phyloP scores from a whole-genome alignment of 2,888 invertebrate species.

The Tribolium freemani region DNA sequence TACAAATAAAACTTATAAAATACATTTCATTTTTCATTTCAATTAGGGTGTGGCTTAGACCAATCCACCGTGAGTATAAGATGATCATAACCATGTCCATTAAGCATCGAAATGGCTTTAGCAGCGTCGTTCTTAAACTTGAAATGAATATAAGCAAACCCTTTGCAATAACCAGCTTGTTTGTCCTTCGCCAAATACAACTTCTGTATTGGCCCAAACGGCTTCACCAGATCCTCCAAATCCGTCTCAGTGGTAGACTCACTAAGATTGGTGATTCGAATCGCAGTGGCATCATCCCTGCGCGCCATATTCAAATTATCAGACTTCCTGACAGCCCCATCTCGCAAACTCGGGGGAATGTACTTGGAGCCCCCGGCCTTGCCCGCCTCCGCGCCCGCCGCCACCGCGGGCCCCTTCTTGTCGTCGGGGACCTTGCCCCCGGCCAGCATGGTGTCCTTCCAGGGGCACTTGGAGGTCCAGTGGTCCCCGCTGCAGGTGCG shows the following conservation, averaged over 20 bases:
- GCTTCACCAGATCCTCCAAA: constrained; percentile 94
- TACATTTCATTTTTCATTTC: constrained; percentile 39
- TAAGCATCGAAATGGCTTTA: constrained; percentile 88
- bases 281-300: constrained; percentile 90
- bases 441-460: constrained; percentile 89
- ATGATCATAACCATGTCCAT: constrained; percentile 98
- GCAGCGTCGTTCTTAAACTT: constrained; percentile 92
- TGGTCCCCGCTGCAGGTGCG: constrained; percentile 95
- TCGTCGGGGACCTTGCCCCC: constrained; percentile 75
- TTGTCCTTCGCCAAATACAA: constrained; percentile 97
- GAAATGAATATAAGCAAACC: constrained; percentile 99
- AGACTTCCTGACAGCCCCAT: constrained; percentile 81
- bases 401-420: constrained; percentile 68
- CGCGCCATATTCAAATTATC: constrained; percentile 77
- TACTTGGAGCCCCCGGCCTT: constrained; percentile 77
- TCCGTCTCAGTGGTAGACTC: constrained; percentile 96
- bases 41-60: constrained; percentile 83
- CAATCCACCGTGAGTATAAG: constrained; percentile 98
- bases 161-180: constrained; percentile 89
- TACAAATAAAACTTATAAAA: constrained; percentile 41
- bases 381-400: constrained; percentile 49
- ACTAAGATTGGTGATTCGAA: constrained; percentile 96
- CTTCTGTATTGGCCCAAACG: constrained; percentile 93
- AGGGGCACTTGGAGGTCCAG: constrained; percentile 98
- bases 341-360: constrained; percentile 90